phyloP scores from a whole-genome alignment of 2,797 vertebrate species.

The Octomys mimax region DNA sequence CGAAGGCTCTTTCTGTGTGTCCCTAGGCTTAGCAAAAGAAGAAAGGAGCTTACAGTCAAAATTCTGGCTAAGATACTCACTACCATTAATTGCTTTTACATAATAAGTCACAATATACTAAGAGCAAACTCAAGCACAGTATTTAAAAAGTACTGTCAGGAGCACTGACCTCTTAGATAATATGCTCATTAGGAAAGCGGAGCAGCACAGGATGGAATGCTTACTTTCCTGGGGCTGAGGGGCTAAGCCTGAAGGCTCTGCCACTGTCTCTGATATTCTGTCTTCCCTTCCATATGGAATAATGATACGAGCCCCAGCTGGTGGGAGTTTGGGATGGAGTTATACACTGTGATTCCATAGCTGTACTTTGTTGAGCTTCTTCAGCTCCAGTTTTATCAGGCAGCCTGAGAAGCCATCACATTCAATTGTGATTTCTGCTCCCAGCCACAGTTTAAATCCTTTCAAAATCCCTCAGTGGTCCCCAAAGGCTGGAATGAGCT shows the following conservation, averaged over 20 bases:
- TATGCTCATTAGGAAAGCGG: neutral
- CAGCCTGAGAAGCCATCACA: neutral
- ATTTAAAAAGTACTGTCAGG: neutral
- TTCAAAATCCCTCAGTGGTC: neutral
- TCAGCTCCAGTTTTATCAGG: neutral
- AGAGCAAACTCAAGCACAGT: neutral
- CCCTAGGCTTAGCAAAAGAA: neutral
- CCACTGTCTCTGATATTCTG: no score
- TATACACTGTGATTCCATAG: neutral
- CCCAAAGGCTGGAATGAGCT: neutral
- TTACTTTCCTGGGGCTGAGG: neutral
- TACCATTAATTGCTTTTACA: neutral
- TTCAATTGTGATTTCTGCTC: neutral
- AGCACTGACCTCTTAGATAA: neutral
- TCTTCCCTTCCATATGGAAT: neutral
- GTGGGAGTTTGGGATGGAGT: neutral
- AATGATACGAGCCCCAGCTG: neutral
- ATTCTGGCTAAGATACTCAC: neutral
- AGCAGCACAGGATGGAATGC: neutral
- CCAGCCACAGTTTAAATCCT: neutral
- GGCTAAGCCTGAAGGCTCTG: neutral
- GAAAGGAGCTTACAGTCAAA: neutral
- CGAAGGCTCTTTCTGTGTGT: neutral
- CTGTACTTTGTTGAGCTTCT: neutral
- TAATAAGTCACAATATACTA: neutral